Evolutionary conservation across 2,888 invertebrate species (phyloP), one percentile per base, ranked within the genome.

Genomic region (Phorcus lineatus): DNA sequence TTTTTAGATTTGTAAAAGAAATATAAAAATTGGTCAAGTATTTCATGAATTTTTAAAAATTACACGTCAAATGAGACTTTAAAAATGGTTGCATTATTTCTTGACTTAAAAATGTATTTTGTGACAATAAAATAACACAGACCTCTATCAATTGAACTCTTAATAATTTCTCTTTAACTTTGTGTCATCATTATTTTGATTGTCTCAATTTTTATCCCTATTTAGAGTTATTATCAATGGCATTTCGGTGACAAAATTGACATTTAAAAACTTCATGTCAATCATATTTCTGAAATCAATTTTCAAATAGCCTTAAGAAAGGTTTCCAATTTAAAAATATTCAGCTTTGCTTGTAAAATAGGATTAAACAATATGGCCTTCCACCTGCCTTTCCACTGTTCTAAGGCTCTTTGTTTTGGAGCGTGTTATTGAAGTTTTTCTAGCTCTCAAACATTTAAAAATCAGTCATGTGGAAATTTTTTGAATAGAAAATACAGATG

Each of bases 251-350:
- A 70, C 40, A 31, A 36, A 70, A 31, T 31, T 70, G 70, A 70
- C 70, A 70, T 70, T 70, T 70, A 70, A 70, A 70, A 70, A 70
- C 36, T 31, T 11, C 9, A 36, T 70, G 70, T 70, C 70, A 70
- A 19, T 70, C 70, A 70, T 36, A 70, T 36, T 70, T 36, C 16
- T 24, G 17, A 11, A 70, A 70, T 70, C 70, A 70, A 70, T 70
- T 70, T 40, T 40, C 70, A 40, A 36, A 70, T 70, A 36, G 70
- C 70, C 70, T n/a, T 36, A 40, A 40, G 70, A 70, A 40, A 70
- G n/a, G 36, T 70, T 70, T 70, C 36, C 40, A 31, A 36, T 36
- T 70, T 70, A 19, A 70, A 40, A 70, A 70, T 70, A 70, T 70
- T 70, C 70, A 70, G 40, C 36, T n/a, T 17, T 19, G 40, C 70